Conservation (phyloP, 2,113 vertebrate genomes). For the Pelecanoides urinatrix region DNA sequence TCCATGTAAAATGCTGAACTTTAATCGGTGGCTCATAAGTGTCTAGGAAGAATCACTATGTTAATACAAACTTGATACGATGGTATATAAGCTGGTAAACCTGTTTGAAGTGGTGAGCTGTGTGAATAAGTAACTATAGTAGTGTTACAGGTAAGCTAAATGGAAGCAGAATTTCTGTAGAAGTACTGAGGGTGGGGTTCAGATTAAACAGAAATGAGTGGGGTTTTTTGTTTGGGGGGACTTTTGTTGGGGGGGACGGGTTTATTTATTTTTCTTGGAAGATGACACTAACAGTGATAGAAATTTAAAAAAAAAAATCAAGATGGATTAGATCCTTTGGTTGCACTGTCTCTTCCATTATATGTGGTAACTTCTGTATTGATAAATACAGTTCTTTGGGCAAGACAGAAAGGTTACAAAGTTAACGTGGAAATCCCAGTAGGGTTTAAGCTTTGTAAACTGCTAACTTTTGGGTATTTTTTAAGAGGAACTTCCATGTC, state of each 20-base stretch:
- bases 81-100: conserved; percentile 17
- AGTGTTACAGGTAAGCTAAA: not conserved
- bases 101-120: conserved; percentile 47
- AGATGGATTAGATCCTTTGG: not conserved
- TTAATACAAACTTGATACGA: conserved; percentile 50
- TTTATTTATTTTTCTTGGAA: not conserved
- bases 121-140: not conserved
- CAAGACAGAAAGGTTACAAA: not conserved
- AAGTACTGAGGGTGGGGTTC: not conserved
- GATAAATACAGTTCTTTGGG: not conserved
- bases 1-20: conserved; percentile 16
- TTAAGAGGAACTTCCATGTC: not conserved
- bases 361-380: not conserved
- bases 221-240: not conserved
- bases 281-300: not conserved
- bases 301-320: not conserved
- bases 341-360: not conserved
- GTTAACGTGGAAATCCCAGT: not conserved
- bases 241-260: not conserved
- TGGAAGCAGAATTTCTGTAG: not conserved
- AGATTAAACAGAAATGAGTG: not conserved
- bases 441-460: not conserved
- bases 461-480: not conserved
- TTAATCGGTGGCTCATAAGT: conserved; percentile 13
- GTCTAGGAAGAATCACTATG: conserved; percentile 42